Evolutionary conservation across 64 coral and sea anemone species (phyloP).

Genomic region (Dendrophyllia cribrosa): DNA sequence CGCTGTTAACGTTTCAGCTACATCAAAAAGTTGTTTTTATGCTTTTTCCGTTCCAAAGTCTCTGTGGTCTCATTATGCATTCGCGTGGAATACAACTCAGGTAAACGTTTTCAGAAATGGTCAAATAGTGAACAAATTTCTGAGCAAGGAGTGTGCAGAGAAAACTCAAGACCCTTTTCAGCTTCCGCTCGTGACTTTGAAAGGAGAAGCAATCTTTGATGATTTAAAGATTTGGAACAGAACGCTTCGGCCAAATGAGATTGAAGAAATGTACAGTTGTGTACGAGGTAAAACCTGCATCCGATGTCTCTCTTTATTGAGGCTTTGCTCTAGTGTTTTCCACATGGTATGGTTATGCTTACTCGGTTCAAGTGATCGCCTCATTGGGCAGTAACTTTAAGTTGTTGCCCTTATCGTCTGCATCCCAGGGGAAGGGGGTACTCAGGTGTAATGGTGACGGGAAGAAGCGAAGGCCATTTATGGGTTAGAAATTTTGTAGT

Average conservation of each 20-base stretch:
- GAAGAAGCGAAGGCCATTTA: too few species aligned
- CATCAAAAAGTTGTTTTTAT: neutral
- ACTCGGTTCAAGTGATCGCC: too few species aligned
- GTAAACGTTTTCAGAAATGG: constrained; percentile 3
- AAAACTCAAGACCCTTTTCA: neutral
- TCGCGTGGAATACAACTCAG: neutral
- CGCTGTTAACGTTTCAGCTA: neutral
- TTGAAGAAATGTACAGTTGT: constrained; percentile 4
- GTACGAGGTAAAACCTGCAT: neutral
- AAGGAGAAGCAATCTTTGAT: constrained; percentile 17
- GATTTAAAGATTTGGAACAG: constrained; percentile 28
- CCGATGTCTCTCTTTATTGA: neutral
- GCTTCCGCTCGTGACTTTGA: neutral
- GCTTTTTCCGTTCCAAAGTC: neutral
- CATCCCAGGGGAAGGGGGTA: too few species aligned
- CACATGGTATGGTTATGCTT: too few species aligned
- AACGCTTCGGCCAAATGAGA: neutral
- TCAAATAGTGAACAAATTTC: neutral
- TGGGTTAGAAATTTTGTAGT: too few species aligned
- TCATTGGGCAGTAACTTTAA: too few species aligned
- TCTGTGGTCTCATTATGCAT: constrained; percentile 5
- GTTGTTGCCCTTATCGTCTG: too few species aligned
- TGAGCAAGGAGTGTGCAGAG: neutral
- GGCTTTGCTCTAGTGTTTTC: too few species aligned
- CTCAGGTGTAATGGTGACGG: too few species aligned